Percentiles rank a stretch among this genome's conserved stretches.
These are phyloP conservation scores for Oryzias sinensis DNA, from an alignment of 2,797 vertebrate genomes.

Conservation along the genomic window DNA sequence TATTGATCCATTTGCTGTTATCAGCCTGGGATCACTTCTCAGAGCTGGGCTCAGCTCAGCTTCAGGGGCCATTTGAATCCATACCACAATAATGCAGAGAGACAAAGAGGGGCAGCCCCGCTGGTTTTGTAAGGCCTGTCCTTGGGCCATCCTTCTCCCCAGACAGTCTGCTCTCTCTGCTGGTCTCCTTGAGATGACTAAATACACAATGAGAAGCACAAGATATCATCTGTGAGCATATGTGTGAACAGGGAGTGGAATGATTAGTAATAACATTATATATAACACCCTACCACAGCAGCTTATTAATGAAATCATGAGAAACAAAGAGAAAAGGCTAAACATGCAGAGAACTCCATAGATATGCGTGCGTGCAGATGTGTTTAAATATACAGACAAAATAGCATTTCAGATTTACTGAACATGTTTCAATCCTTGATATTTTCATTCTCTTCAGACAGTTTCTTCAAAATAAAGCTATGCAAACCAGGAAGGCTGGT, in stretches of 20 bases:
- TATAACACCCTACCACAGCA: constrained; percentile 30
- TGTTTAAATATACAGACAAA: too few relatives aligned
- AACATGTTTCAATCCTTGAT: too few relatives aligned
- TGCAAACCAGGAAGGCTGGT: too few relatives aligned
- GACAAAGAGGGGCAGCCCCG: constrained; percentile 68
- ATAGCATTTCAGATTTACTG: too few relatives aligned
- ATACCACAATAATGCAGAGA: constrained; percentile 61
- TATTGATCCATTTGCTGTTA: constrained; percentile 83
- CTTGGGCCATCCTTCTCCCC: constrained; percentile 65
- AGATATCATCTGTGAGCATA: constrained; percentile 69
- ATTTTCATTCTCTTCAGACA: too few relatives aligned
- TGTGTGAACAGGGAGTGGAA: constrained; percentile 31
- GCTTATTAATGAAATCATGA: constrained; percentile 53
- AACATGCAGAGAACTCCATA: constrained; percentile 35
- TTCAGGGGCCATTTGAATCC: constrained; percentile 70
- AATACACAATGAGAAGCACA: constrained; percentile 63
- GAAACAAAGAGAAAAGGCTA: constrained; percentile 48
- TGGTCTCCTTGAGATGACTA: constrained; percentile 55
- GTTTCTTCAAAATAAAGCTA: too few relatives aligned
- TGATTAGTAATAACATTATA: constrained; percentile 60
- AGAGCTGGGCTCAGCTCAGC: constrained; percentile 68
- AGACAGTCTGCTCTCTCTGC: constrained; percentile 51
- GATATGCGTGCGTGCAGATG: too few relatives aligned
- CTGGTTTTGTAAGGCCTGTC: constrained; percentile 60
- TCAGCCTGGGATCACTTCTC: constrained; percentile 74